A percentile compares a stretch with the other conserved stretches of the same genome.
Evolutionary conservation across 2,113 vertebrate genomes (phyloP).

Genomic region (Fregata magnificens): DNA sequence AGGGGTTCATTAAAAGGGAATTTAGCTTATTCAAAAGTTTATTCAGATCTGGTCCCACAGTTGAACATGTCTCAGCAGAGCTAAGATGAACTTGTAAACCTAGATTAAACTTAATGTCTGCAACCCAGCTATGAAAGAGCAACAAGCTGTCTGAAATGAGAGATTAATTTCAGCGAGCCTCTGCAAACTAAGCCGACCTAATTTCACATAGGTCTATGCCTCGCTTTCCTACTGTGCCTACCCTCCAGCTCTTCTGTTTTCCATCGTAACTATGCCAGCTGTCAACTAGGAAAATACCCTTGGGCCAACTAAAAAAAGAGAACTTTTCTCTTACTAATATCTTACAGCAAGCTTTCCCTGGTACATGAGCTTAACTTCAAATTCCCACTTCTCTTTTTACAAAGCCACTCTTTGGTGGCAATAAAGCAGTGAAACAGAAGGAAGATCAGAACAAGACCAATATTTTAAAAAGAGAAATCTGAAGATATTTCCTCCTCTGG

Average conservation of each 20-base stretch:
- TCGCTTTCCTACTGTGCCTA: slow-evolving; percentile 3
- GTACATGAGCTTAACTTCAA: not conserved
- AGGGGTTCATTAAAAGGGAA: not conserved
- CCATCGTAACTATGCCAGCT: slow-evolving; percentile 44
- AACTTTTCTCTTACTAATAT: slow-evolving; percentile 1
- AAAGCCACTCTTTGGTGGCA: not conserved
- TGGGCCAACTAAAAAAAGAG: not conserved
- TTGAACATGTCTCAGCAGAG: not conserved
- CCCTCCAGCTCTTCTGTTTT: slow-evolving; percentile 38
- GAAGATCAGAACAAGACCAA: not conserved
- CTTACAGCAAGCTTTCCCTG: not conserved
- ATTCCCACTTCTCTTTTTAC: slow-evolving; percentile 1
- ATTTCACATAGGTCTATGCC: not conserved
- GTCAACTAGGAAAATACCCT: not conserved
- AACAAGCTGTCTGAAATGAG: not conserved
- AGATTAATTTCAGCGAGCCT: not conserved
- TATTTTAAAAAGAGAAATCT: not conserved
- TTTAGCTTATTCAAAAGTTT: not conserved
- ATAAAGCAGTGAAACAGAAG: not conserved
- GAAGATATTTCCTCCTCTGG: not conserved
- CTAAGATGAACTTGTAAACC: not conserved
- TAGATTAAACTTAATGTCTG: not conserved
- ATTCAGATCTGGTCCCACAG: not conserved
- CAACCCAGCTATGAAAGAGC: not conserved
- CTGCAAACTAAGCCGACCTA: not conserved